phyloP scores from a whole-genome alignment of 2,888 invertebrate genomes.

The Ariolimax columbianus region DNA sequence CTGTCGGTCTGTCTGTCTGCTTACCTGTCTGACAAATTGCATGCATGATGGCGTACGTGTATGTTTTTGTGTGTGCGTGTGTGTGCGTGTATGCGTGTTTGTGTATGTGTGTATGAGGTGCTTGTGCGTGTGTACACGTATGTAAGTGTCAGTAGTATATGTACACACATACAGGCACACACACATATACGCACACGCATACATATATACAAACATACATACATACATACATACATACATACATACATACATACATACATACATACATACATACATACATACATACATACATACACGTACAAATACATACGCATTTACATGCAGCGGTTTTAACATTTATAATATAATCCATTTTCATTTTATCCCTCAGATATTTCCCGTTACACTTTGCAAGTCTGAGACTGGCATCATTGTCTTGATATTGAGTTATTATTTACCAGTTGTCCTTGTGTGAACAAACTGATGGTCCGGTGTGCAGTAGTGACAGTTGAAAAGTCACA shows the following conservation, averaged over 20 bases:
- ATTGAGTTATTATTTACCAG: too few relatives aligned
- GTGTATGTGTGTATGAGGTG: neutral
- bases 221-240: neutral
- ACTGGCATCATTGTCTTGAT: too few relatives aligned
- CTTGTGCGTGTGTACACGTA: neutral
- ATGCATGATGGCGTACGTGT: too few relatives aligned
- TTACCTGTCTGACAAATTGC: too few relatives aligned
- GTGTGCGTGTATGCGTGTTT: neutral
- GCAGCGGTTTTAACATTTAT: too few relatives aligned
- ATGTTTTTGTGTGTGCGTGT: neutral
- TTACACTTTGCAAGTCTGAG: too few relatives aligned
- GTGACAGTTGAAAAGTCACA: too few relatives aligned
- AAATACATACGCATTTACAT: too few relatives aligned
- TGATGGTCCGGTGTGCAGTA: too few relatives aligned
- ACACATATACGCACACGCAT: neutral
- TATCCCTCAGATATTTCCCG: too few relatives aligned
- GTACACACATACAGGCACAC: neutral
- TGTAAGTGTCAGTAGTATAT: neutral
- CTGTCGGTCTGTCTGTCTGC: neutral
- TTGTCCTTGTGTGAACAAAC: too few relatives aligned
- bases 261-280: neutral
- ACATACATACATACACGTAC: neutral
- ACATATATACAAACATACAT: neutral
- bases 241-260: neutral
- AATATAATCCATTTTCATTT: too few relatives aligned